phyloP scores from a whole-genome alignment of 2,113 vertebrate species.

The Dicerorhinus sumatrensis region DNA sequence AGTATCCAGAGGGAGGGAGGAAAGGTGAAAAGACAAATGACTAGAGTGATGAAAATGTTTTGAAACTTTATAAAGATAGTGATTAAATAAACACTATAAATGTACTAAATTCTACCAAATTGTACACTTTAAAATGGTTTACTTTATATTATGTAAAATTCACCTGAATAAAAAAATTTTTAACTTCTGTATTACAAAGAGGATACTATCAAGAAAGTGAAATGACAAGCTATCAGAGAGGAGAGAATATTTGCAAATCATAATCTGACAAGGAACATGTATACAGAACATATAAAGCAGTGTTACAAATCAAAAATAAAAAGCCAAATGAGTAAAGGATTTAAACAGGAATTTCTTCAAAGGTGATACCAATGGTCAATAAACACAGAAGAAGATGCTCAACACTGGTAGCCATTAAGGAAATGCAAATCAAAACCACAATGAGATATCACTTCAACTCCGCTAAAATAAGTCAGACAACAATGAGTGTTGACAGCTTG shows the following conservation, averaged over 20 bases:
- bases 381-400: background rate
- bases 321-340: background rate
- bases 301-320: background rate
- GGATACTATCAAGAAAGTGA: background rate
- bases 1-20: no score
- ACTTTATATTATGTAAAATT: background rate
- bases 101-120: background rate
- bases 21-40: no score
- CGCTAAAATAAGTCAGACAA: no score
- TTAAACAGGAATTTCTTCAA: background rate
- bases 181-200: background rate
- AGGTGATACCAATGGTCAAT: background rate
- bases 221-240: background rate
- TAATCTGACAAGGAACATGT: background rate
- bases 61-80: no score
- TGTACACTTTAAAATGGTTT: background rate
- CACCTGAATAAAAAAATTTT: background rate
- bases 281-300: no score
- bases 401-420: background rate
- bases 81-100: no score
- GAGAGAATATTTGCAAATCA: background rate
- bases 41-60: no score
- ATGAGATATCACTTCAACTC: background rate
- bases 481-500: no score
- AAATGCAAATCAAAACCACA: background rate